Evolutionary conservation across 1,140 invertebrate genomes (phyloP), one percentile per base, ranked within the genome.

Genomic region (Philotrypesis tridentata): DNA sequence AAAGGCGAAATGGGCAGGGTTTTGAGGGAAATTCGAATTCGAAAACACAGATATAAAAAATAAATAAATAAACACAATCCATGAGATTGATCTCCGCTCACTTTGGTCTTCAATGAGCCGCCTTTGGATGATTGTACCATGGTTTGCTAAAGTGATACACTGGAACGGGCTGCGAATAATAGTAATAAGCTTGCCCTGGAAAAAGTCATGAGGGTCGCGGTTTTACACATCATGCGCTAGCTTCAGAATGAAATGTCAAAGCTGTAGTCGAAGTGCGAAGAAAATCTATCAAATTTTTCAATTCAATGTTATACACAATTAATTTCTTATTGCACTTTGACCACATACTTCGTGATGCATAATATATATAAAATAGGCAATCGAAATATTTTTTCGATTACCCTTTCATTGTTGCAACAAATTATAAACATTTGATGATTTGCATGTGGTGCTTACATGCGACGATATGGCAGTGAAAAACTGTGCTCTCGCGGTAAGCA

Each of bases 81-180:
- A 71, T 77, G 61, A 79, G 70, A 83, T 83, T 37, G 71, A 75
- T 83, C 43, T 75, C 31, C 70, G 82, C 82, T 83, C 82, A 83
- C 82, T 83, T 83, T 48, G 61, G 61, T 65, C 61, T 80, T 83
- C 77, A 83, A 79, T 83, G 77, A 55, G 48, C 48, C 48, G 48
- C 48, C 48, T 55, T 55, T 55, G 48, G 48, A 87, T 86, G 89
- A 90, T 92, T 92, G 88, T 92, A 92, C 91, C 90, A 91, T 81
- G 91, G 91, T 83, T 86, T 88, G 87, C 88, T 91, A 91, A 91
- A 92, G 87, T 91, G 89, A 91, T 88, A 90, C 87, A 86, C 84
- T 89, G 91, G 91, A 89, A 91, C 90, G 87, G 90, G 91, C 90
- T 92, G 83, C 89, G 91, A 91, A 91, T 92, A 92, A 91, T 92